phyloP scores from a whole-genome alignment of 64 coral and sea anemone species.

The Hydrozoanthus tunicans region DNA sequence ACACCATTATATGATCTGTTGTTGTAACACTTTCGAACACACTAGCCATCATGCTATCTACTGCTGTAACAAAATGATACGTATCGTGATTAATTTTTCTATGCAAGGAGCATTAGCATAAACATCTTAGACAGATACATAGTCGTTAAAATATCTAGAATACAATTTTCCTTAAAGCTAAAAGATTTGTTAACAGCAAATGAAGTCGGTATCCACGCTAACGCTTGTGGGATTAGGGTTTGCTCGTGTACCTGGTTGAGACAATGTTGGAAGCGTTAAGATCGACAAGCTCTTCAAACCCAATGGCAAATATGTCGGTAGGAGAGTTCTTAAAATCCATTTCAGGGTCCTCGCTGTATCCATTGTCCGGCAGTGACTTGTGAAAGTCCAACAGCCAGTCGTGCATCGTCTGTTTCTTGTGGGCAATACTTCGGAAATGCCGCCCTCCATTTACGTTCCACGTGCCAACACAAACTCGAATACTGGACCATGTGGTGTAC shows the following conservation, averaged over 20 bases:
- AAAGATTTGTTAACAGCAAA: not conserved
- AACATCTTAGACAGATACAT: too few species aligned
- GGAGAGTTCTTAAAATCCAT: conserved; percentile 67
- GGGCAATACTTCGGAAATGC: conserved; percentile 95
- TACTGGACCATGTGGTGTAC: conserved; percentile 91
- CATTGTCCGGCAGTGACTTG: conserved; percentile 73
- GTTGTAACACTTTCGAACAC: too few species aligned
- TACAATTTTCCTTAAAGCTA: not conserved
- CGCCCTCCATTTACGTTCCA: conserved; percentile 98
- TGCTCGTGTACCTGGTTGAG: conserved; percentile 81
- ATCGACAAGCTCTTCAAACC: conserved; percentile 96
- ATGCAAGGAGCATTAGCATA: too few species aligned
- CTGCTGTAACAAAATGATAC: too few species aligned
- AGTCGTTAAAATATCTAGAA: not conserved
- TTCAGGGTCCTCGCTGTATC: conserved; percentile 62
- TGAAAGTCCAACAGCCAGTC: conserved; percentile 98
- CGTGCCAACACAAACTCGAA: conserved; percentile 89
- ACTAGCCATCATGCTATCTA: too few species aligned
- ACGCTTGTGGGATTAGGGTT: not conserved
- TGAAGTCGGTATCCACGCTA: not conserved
- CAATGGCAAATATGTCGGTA: conserved; percentile 96
- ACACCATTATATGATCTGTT: too few species aligned
- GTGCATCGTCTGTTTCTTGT: conserved; percentile 97
- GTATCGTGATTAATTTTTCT: too few species aligned
- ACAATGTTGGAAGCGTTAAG: conserved; percentile 96